Evolutionary conservation across 1,140 invertebrate genomes (phyloP), one percentile per base, ranked within the genome.

Genomic region (Drosophila mauritiana): DNA sequence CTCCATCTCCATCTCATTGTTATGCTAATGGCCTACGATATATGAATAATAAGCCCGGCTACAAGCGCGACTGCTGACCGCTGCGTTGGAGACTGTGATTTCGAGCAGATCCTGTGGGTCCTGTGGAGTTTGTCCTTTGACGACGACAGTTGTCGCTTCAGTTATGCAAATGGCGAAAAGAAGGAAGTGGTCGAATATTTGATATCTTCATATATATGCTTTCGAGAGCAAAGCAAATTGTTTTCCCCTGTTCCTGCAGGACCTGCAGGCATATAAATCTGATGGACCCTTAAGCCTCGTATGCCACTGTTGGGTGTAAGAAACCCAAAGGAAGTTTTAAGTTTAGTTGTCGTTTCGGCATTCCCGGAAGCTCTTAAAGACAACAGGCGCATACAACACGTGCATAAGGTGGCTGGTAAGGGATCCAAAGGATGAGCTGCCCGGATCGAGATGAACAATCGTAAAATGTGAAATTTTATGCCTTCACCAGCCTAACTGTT

Each of bases 11-110:
- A 58, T 63, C 81, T 73, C 77, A 89, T 89, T 89, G 84, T 89
- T 78, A 89, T 89, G 84, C 84, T 84, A 89, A 89, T 89, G 84
- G 77, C 72, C 70, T 89, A 89, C 84, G 84, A 89, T 89, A 89
- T 89, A 84, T 89, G 84, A 89, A 89, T 89, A 89, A 89, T 80
- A 89, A 89, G 80, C 77, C 64, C 46, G 40, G 17, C 15, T 48
- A 70, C 37, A 39, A 43, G 52, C 59, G 63, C 57, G 55, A 40
- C 62, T 45, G 39, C 51, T 57, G 49, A 39, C 57, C 72, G 74
- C 45, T 53, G 48, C 42, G 36, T 51, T 42, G 15, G 17, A 49
- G 65, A 22, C 51, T 48, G 34, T 12, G 52, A 74, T 62, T 65
- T 45, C 15, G 40, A 37, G 51, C 48, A 54, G 17, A 40, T 52